phyloP scores from a whole-genome alignment of 1,140 invertebrate species.

The Heliconius congener region DNA sequence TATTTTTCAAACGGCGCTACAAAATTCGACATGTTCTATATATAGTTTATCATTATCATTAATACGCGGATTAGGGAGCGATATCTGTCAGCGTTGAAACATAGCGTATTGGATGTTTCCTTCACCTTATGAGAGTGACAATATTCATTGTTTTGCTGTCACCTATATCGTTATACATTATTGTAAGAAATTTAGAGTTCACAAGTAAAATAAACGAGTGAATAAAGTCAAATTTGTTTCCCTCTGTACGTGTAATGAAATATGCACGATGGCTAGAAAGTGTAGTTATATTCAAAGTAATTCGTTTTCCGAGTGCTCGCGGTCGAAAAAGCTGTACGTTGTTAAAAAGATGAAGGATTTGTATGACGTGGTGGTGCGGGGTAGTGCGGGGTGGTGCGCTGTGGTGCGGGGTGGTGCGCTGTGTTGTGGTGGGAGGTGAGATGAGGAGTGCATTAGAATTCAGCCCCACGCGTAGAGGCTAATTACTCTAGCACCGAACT shows the following conservation, averaged over 20 bases:
- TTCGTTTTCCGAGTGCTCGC: not conserved
- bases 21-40: not conserved
- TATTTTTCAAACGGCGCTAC: not conserved
- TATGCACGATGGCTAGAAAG: not conserved
- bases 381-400: too few relatives aligned
- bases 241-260: not conserved
- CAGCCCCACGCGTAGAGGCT: conserved; percentile 20
- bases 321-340: not conserved
- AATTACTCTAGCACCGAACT: conserved; percentile 22
- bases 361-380: not conserved
- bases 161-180: not conserved
- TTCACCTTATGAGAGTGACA: too few relatives aligned
- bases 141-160: too few relatives aligned
- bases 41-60: too few relatives aligned
- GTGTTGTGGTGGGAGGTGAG: too few relatives aligned
- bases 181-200: not conserved
- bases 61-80: not conserved
- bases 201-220: too few relatives aligned
- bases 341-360: conserved; percentile 5
- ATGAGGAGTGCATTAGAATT: conserved; percentile 9
- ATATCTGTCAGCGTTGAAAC: not conserved
- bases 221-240: not conserved
- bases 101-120: not conserved
- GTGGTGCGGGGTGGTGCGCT: too few relatives aligned
- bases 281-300: not conserved